Base-by-base conservation (phyloP, 2,888 invertebrate species). In the Nemotelus nigrinus region DNA sequence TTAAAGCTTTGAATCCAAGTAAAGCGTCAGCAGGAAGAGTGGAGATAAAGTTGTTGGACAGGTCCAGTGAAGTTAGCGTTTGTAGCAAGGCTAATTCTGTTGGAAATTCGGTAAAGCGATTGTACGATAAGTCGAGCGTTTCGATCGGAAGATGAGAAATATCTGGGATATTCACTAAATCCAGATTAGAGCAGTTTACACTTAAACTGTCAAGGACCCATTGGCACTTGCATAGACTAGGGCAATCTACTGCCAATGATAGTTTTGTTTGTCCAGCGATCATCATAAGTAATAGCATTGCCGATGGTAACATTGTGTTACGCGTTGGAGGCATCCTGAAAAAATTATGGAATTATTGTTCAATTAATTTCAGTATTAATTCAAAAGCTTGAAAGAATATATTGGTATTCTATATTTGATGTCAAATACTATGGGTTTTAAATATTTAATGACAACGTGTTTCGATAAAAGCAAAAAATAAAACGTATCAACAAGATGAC, bases 111-210 rank as follows among this genome's bases (percentile, higher is more conserved):
- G 83, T 83, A 78, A 94, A 90, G 63, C 88, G 85, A 83, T 94
- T 94, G 81, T 89, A 88, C 0, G 92, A 91, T 65, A 94, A 84
- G 81, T 92, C 89, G 82, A 94, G 83, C 10, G 89, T 88, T 82
- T 91, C 89, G 53, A 92, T 90, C 25, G 86, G 87, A 71, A 84
- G 81, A 43, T 81, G 80, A 0, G 82, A 81, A 41, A 87, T 84
- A 25, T 79, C 77, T 2, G 87, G 86, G 44, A 60, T 43, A 44
- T 58, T 47, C 10, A 25, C 50, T 67, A 76, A 8, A 64, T 65
- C 57, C 39, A 53, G 44, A 45, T 65, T 64, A 2, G 86, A 84
- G 78, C 87, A 87, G 75, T 86, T 83, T 2, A 84, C 84, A 67
- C 84, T 83, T 2, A 87, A 80, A n/a, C 84, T 85, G 58, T 85